Base-by-base conservation (phyloP, 2,797 vertebrate genomes). In the Hoplostethus mediterraneus region DNA sequence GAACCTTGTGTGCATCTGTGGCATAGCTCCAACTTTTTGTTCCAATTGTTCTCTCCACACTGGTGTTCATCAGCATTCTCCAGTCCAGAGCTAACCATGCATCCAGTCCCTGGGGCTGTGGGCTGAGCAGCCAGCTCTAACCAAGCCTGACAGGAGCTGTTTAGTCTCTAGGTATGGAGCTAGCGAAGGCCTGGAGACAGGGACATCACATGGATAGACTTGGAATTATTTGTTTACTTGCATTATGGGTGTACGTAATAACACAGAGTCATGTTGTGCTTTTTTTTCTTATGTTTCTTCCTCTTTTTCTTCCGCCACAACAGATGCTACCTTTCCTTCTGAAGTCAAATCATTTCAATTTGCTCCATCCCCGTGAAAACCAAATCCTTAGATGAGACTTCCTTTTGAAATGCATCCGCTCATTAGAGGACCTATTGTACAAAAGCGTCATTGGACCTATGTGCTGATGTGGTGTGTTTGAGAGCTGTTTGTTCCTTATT, bases 141-240 rank as follows among this genome's bases (percentile, higher is more conserved):
- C 90, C 82, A 68, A 89, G 82, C 84, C 85, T 88, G 90, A 90
- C 89, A 92, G 85, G 81, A 83, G 80, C 85, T 79, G 84, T 79
- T 89, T 78, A 74, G 76, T 79, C 84, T 87, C 71, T 62, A 88
- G 91, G 90, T 90, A 84, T 71, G 60, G 73, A 83, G 73, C 80
- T 83, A 75, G 71, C 82, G 84, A 73, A 83, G 56, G 78, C 77
- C 73, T 9, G 62, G 66, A 79, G 76, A 89, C 60, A 65, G 17
- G 61, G 56, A 67, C 80, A 77, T 79, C 82, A 79, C 62, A 74
- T 53, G 62, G 66, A 83, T 33, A 63, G 74, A 80, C 62, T 56
- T 57, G 58, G 75, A 77, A 80, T 84, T 52, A 68, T 8, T 55
- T 60, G 25, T 68, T 68, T 58, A 28, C 62, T 73, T 70, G 38